Conservation (phyloP, 2,797 vertebrate species). For the Holocentrus rufus region DNA sequence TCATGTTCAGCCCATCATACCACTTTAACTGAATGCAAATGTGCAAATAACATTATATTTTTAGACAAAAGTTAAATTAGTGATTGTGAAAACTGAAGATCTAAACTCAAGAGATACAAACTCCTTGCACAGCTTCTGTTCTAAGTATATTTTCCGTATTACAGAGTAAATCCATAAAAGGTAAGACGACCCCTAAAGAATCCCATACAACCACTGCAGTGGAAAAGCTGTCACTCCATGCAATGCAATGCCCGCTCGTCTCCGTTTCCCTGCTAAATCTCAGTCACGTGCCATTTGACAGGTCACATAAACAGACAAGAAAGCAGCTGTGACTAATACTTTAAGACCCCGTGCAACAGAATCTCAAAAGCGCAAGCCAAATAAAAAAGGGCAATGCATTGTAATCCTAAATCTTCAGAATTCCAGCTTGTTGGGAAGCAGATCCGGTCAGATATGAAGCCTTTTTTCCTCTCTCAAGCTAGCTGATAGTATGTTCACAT, state of each 20-base stretch:
- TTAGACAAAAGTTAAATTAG: background rate
- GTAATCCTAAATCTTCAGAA: conserved; percentile 5
- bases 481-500: background rate
- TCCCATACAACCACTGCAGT: conserved; percentile 22
- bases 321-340: conserved; percentile 11
- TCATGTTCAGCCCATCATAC: conserved; percentile 5
- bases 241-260: background rate
- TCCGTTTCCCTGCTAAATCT: conserved; percentile 16
- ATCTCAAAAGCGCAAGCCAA: background rate
- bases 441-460: conserved; percentile 24
- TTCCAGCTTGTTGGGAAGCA: conserved; percentile 27
- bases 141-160: conserved; percentile 1
- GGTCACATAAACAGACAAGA: background rate
- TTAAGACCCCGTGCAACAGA: background rate
- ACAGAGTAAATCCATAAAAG: conserved; percentile 10
- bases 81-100: background rate
- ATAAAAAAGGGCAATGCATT: background rate
- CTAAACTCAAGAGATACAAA: background rate
- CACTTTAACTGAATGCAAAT: background rate
- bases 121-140: background rate
- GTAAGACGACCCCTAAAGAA: conserved; percentile 19
- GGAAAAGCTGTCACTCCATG: conserved; percentile 35
- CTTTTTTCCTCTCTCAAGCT: background rate
- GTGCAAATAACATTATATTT: background rate
- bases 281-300: conserved; percentile 16